phyloP scores from a whole-genome alignment of 2,113 vertebrate genomes.

The Platysternon megacephalum region DNA sequence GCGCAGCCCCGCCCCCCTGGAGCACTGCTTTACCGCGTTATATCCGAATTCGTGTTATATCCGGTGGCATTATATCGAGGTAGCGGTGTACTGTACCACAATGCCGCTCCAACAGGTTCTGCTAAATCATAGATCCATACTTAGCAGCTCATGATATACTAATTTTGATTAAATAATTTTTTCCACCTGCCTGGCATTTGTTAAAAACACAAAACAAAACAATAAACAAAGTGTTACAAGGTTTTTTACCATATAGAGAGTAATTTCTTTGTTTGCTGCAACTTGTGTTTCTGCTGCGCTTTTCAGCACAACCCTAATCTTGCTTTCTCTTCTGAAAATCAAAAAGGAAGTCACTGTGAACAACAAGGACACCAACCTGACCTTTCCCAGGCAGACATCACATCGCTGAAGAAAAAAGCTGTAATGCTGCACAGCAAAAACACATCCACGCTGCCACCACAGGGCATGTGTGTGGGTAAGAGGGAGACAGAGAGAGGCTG shows the following conservation, averaged over 20 bases:
- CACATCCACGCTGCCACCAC: accelerated
- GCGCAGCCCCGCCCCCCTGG: too few relatives aligned
- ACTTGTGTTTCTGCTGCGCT: accelerated
- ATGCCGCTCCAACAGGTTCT: background rate
- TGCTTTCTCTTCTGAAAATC: background rate
- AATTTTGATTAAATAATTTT: background rate
- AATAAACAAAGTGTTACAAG: background rate
- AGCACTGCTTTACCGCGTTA: too few relatives aligned
- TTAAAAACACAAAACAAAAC: background rate
- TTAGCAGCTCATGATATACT: background rate
- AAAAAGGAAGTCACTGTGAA: accelerated
- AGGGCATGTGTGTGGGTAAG: accelerated
- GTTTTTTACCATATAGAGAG: background rate
- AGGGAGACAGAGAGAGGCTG: accelerated
- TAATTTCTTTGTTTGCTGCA: background rate
- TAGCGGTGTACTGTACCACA: background rate
- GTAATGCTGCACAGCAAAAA: background rate
- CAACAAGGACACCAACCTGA: background rate
- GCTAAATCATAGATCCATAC: background rate
- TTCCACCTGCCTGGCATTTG: background rate
- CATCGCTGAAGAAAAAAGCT: background rate
- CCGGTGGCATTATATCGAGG: too few relatives aligned
- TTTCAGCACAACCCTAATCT: background rate
- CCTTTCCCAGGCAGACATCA: background rate
- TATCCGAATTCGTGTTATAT: too few relatives aligned